Evolutionary conservation across 2,797 vertebrate genomes (phyloP), one percentile per base, ranked within the genome.

Genomic region (Cephalopachus bancanus): DNA sequence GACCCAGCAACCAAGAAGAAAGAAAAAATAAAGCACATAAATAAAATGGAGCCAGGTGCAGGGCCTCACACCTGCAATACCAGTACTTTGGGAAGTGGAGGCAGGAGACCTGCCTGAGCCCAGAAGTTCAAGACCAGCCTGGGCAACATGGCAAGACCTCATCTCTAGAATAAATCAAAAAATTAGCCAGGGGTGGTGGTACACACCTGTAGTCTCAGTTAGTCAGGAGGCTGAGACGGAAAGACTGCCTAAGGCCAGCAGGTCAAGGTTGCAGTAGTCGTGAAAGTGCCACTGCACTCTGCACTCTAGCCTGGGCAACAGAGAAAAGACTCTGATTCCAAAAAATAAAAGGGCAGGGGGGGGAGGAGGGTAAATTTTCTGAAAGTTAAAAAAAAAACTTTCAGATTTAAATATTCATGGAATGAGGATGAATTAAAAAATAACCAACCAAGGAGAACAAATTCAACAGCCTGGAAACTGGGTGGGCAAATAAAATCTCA

Each of bases 371-470:
- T 44, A 44, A 44, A 91, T 15, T 44, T 91, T 24, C 8, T 19
- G 5, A 16, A 80, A 80, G 22, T 74, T 85, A 44, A 19, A 60
- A 79, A 49, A 76, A 49, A 74, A 20, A 91, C 51, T 67, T 59
- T 53, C 59, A 86, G 85, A 74, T 64, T 91, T 76, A 88, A 87
- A 94, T 92, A 95, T 55, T 51, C 44, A 89, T 22, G 64, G 44
- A 44, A 44, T 44, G 44, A 5, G n/a, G 49, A 44, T 51, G 15
- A 86, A 65, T 64, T 24, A 74, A 96, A 85, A 12, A 93, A 92
- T 59, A 89, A 92, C 83, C 62, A 44, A 65, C 37, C 65, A 60
- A 33, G 22, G 64, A 91, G 28, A 94, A 84, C 26, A 24, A 89
- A 92, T 65, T 55, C 80, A 90, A 51, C 62, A 10, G 9, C 44